These are phyloP conservation scores for Odontomyia ornata DNA, from an alignment of 2,888 invertebrate species.

Conservation along the genomic window DNA sequence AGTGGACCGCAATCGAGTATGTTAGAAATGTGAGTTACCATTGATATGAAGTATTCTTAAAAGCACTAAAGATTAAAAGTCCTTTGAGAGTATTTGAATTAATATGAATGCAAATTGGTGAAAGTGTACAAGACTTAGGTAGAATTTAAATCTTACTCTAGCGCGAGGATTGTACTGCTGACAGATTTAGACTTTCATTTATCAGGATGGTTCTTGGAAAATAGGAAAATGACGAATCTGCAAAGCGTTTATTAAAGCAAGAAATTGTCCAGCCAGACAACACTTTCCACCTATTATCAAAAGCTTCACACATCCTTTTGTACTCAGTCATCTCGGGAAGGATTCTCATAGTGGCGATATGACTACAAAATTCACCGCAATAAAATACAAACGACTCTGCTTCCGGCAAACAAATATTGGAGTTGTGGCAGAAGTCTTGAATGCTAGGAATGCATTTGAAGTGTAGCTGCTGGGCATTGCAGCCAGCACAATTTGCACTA, in stretches of 20 bases:
- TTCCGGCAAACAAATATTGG: conserved; percentile 41
- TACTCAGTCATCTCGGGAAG: not conserved
- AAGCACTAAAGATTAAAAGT: no score
- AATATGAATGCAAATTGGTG: no score
- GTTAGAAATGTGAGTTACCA: not conserved
- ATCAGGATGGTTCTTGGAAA: no score
- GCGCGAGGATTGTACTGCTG: no score
- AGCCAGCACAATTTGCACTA: conserved; percentile 6
- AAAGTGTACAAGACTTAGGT: no score
- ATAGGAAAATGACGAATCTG: no score
- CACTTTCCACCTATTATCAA: not conserved
- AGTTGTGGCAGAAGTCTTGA: conserved; percentile 35
- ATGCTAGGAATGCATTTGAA: conserved; percentile 31
- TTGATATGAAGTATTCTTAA: not conserved
- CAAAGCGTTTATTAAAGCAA: no score
- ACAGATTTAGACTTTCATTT: no score
- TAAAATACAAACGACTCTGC: conserved; percentile 38
- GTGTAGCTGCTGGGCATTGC: conserved; percentile 18
- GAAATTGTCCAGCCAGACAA: not conserved
- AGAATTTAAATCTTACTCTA: no score
- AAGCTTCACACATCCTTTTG: not conserved
- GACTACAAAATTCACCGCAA: conserved; percentile 27
- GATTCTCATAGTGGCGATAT: conserved; percentile 7
- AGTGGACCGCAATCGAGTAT: not conserved
- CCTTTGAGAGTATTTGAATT: no score